phyloP scores from a whole-genome alignment of 2,113 vertebrate genomes.

The Cryptotis parvus region DNA sequence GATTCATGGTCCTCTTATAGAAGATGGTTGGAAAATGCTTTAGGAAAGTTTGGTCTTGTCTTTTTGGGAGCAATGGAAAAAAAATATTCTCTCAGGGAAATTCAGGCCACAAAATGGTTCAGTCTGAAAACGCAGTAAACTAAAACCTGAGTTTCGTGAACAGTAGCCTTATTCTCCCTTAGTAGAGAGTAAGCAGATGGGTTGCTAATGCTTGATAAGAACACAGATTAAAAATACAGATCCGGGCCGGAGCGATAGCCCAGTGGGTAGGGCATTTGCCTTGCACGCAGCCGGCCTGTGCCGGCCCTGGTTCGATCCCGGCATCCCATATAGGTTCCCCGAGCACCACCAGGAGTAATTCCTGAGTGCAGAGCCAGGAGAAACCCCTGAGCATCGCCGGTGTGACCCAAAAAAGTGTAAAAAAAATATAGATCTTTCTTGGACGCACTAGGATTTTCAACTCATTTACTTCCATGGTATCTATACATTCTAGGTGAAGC shows the following conservation, averaged over 20 bases:
- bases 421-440: not conserved
- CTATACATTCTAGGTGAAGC: not conserved
- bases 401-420: no score
- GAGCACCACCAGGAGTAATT: no score
- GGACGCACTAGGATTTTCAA: not conserved
- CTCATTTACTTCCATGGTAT: not conserved
- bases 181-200: not conserved
- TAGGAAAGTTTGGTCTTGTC: not conserved
- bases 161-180: not conserved
- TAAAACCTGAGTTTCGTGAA: not conserved
- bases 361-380: no score
- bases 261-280: no score
- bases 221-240: not conserved
- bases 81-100: slow-evolving; percentile 19
- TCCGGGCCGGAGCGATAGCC: no score
- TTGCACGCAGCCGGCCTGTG: no score
- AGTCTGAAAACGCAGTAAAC: slow-evolving; percentile 1
- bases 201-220: not conserved
- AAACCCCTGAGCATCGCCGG: no score
- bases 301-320: no score
- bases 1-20: slow-evolving; percentile 28
- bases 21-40: slow-evolving; percentile 2
- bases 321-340: no score
- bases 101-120: not conserved
- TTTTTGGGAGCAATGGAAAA: not conserved